These are phyloP conservation scores for Tachuris rubrigastra DNA, from an alignment of 2,113 vertebrate species.

Conservation along the genomic window DNA sequence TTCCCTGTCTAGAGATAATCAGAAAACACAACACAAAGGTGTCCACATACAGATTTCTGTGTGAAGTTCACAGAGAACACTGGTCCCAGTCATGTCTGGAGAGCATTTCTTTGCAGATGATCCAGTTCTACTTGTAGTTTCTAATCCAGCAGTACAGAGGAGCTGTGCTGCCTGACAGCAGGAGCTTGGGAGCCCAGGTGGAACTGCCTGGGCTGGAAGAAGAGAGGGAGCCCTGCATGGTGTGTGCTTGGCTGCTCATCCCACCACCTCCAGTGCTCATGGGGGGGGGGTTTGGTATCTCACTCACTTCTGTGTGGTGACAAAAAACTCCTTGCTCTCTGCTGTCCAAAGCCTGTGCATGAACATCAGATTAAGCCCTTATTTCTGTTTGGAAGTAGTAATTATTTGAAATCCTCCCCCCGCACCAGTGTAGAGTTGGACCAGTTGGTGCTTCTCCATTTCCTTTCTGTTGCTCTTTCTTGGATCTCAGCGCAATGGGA, in stretches of 20 bases:
- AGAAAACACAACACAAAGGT: background rate
- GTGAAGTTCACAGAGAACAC: background rate
- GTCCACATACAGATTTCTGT: background rate
- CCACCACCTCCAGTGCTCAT: rapidly evolving
- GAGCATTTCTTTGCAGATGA: background rate
- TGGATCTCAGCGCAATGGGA: background rate
- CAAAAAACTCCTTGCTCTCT: background rate
- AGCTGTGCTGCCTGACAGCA: background rate
- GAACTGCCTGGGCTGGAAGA: background rate
- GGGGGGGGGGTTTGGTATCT: background rate
- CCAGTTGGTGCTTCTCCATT: background rate
- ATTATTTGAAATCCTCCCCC: background rate
- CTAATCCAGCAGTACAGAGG: rapidly evolving
- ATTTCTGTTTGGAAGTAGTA: background rate
- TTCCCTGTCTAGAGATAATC: background rate
- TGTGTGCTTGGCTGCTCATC: background rate
- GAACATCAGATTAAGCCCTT: background rate
- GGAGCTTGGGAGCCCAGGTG: rapidly evolving
- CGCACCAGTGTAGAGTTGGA: no score
- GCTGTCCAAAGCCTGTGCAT: background rate
- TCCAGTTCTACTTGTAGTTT: no score
- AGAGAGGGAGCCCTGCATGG: rapidly evolving
- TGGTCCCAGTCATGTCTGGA: background rate
- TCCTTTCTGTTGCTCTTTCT: background rate
- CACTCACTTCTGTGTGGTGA: background rate